A percentile compares a stretch with the other conserved stretches of the same genome.
Conservation (phyloP, 1,140 invertebrate species). For the Trichonephila inaurata region DNA sequence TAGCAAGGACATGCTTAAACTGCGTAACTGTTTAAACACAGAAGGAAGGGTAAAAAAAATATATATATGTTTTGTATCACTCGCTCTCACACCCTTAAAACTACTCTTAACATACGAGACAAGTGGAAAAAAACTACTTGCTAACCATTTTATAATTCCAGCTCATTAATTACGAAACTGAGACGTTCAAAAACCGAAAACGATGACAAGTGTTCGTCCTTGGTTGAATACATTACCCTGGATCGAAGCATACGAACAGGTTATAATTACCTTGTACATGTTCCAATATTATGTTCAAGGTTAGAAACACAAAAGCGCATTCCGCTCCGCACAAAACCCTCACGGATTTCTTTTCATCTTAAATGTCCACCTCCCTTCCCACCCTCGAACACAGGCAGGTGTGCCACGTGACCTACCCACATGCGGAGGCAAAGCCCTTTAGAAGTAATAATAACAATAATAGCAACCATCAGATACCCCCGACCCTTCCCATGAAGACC, state of each 20-base stretch:
- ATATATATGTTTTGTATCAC: not conserved
- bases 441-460: no score
- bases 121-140: not conserved
- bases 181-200: not conserved
- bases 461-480: no score
- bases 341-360: not conserved
- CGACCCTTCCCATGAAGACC: not conserved
- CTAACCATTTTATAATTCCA: not conserved
- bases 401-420: not conserved
- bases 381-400: not conserved
- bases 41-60: not conserved
- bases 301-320: constrained; percentile 20
- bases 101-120: not conserved
- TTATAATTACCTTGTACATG: not conserved
- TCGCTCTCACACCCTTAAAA: not conserved
- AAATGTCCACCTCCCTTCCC: not conserved
- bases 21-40: no score
- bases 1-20: no score
- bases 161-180: constrained; percentile 8
- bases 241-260: not conserved
- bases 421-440: not conserved
- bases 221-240: constrained; percentile 34
- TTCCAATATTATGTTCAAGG: not conserved
- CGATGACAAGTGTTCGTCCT: not conserved
- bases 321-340: not conserved